Percentiles rank a stretch among this genome's conserved stretches.
These are phyloP conservation scores for Pentamera pediparva DNA, from an alignment of 53 echinoderm and acorn worm genomes.

Conservation along the genomic window DNA sequence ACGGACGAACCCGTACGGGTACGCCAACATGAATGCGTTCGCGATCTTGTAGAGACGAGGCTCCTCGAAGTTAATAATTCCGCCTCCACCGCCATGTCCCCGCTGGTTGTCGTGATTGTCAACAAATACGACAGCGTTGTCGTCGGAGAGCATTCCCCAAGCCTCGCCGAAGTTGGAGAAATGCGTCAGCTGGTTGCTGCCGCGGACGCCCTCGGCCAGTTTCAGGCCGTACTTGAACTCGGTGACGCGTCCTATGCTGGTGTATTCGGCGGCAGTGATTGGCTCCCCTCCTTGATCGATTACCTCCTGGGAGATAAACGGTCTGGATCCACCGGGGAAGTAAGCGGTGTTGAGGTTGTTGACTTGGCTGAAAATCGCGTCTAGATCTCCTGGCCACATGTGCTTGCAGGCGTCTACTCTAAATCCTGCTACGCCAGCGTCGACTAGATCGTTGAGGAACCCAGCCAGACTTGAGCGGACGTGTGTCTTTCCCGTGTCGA, in stretches of 20 bases:
- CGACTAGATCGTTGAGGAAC: constrained; percentile 61
- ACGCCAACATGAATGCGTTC: constrained; percentile 76
- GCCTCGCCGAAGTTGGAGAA: constrained; percentile 68
- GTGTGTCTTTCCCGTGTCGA: constrained; percentile 52
- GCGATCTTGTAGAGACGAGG: constrained; percentile 75
- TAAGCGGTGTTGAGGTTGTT: constrained; percentile 55
- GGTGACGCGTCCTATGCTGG: constrained; percentile 64
- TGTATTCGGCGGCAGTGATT: constrained; percentile 69
- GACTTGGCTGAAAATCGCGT: constrained; percentile 37
- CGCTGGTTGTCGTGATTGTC: constrained; percentile 99
- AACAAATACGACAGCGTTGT: constrained; percentile 63
- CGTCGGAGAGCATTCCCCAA: constrained; percentile 63
- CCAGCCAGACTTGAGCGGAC: constrained; percentile 62
- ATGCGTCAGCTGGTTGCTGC: constrained; percentile 36
- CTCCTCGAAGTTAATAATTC: constrained; percentile 45
- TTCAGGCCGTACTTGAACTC: constrained; percentile 72
- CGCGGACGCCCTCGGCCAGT: constrained; percentile 32
- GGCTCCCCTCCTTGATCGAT: constrained; percentile 80
- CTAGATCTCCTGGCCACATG: constrained; percentile 92
- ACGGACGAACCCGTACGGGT: constrained; percentile 67
- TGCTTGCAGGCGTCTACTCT: constrained; percentile 88
- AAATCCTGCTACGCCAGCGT: constrained; percentile 83
- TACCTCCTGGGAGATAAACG: constrained; percentile 82
- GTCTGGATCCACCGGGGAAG: constrained; percentile 45
- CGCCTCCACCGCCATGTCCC: constrained; percentile 71